phyloP scores from a whole-genome alignment of 1,140 invertebrate genomes.

The Pentalonia nigronervosa region DNA sequence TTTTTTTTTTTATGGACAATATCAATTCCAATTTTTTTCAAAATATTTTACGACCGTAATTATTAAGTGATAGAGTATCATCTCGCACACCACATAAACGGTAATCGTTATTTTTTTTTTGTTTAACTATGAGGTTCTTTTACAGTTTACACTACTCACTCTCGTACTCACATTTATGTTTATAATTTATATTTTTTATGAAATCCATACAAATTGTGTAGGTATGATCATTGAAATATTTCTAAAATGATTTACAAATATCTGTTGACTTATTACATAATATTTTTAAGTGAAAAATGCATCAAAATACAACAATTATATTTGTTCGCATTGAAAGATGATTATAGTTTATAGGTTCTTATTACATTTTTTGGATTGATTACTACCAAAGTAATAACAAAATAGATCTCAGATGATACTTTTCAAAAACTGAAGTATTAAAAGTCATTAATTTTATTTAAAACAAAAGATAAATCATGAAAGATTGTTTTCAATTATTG shows the following conservation, averaged over 20 bases:
- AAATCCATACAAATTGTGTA: not conserved
- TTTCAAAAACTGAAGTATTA: not conserved
- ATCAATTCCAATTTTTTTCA: not conserved
- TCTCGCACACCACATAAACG: not conserved
- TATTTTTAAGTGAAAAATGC: not conserved
- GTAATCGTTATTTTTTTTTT: not conserved
- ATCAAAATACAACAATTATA: not conserved
- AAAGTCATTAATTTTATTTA: constrained; percentile 1
- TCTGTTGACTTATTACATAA: not conserved
- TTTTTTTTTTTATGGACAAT: not conserved
- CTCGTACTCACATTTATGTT: not conserved
- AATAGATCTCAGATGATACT: not conserved
- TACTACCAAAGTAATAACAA: constrained; percentile 3
- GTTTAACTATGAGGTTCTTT: not conserved
- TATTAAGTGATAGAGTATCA: not conserved
- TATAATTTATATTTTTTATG: not conserved
- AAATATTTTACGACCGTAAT: not conserved
- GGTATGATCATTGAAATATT: not conserved
- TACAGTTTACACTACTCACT: not conserved
- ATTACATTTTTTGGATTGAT: not conserved
- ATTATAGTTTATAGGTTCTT: not conserved
- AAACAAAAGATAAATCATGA: not conserved
- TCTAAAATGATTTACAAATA: not conserved
- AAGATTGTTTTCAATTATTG: constrained; percentile 13
- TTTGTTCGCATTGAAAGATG: not conserved